Conservation (phyloP, 2,113 vertebrate genomes). For the Tetrax tetrax region DNA sequence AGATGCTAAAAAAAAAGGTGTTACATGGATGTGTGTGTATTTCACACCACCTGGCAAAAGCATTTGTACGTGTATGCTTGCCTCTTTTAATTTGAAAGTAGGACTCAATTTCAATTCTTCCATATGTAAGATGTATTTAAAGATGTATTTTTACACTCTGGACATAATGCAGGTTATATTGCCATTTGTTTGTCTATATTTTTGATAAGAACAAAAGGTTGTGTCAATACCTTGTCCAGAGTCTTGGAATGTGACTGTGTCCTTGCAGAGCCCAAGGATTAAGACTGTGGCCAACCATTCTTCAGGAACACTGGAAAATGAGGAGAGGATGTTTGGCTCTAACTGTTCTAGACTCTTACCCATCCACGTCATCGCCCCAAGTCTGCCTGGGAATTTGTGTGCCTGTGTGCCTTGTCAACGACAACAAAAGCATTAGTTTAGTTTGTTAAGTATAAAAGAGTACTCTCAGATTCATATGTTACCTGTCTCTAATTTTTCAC, state of each 20-base stretch:
- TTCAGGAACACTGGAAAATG: neutral
- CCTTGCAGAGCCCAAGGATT: neutral
- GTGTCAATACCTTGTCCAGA: neutral
- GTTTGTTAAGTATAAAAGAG: neutral
- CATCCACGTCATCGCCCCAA: neutral
- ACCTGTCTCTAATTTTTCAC: neutral
- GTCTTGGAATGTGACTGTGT: neutral
- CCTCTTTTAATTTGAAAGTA: neutral
- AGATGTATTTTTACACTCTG: neutral
- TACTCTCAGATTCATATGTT: neutral
- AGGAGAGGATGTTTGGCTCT: neutral
- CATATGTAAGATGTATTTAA: neutral
- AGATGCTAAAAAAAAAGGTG: slow-evolving; percentile 24
- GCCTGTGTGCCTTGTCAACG: fast-evolving
- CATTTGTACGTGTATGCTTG: neutral
- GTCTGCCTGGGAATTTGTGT: neutral
- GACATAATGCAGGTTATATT: neutral
- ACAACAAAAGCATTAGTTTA: neutral
- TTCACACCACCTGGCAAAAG: neutral
- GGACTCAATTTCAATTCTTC: neutral
- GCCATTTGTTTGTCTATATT: neutral
- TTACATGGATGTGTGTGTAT: neutral
- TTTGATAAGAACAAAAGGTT: neutral
- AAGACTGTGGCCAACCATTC: neutral
- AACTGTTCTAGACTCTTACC: neutral